Base-by-base conservation (phyloP, 2,113 vertebrate genomes). In the rabbit (Oryctolagus cuniculus) region DNA sequence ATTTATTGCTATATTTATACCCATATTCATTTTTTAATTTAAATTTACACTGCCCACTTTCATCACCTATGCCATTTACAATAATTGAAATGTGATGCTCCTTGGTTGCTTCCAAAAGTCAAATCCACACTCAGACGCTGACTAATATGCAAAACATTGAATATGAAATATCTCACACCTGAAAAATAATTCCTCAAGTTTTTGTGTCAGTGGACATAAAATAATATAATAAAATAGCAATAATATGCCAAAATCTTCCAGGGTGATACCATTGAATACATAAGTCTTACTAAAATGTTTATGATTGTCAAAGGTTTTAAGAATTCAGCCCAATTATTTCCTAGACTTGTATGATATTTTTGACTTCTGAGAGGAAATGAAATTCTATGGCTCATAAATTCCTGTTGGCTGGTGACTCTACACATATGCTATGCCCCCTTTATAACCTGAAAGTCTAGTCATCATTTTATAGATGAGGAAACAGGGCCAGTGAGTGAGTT, bases 1-100 rank as follows among this genome's bases (percentile, higher is more conserved):
- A 36, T 85, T 53, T 72, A 36, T 58, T 91, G 22, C 79, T 81
- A 55, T 70, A 84, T 77, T 89, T 92, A 91, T 67, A 91, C 53
- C 85, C 78, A 90, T 19, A 79, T 22, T 83, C 69, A n/a, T 87
- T 61, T 89, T 96, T 93, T 93, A 2, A 83, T 92, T 89, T 88
- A 90, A 90, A 74, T 86, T 79, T 74, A 2, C 11, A 90, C 58
- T 85, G 34, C 34, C 34, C 38, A 80, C 34, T 93, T 95, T 94
- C 58, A 91, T 75, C 70, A 77, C 53, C 34, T 27, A 86, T 17
- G 13, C 17, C 84, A 22, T 85, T 90, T 78, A 75, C 11, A 58
- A 67, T 19, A 27, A 44, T 91, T 83, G 51, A 79, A 91, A 66
- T n/a, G 74, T 90, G 63, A 67, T 82, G 29, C 74, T 66, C 13